Percentiles rank a stretch among this genome's conserved stretches.
Conservation (phyloP, 2,797 vertebrate species). For the Euthynnus affinis region DNA sequence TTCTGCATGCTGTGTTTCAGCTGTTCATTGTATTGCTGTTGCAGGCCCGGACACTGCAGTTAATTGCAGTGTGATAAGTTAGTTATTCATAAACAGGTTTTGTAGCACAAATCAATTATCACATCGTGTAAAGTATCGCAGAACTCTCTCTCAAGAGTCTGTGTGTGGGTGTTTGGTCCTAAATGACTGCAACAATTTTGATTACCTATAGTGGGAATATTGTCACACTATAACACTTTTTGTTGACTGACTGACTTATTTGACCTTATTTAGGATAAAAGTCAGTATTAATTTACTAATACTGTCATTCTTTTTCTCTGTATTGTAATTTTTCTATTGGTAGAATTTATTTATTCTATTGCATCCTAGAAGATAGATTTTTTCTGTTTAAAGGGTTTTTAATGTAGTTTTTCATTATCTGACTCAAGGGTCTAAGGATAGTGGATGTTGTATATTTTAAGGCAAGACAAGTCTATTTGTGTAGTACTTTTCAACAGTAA, state of each 20-base stretch:
- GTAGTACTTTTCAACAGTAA: background rate
- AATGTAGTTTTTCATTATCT: no score
- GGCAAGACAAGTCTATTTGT: background rate
- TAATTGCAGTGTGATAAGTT: slow-evolving; percentile 42
- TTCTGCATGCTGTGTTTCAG: slow-evolving; percentile 50
- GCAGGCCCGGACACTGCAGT: slow-evolving; percentile 24
- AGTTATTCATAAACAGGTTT: slow-evolving; percentile 48
- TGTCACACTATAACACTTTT: no score
- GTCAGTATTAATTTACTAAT: no score
- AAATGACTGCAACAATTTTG: background rate
- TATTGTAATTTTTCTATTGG: background rate
- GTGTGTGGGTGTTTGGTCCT: background rate
- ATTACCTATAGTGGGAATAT: no score
- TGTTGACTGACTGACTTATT: no score
- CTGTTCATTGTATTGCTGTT: slow-evolving; percentile 53
- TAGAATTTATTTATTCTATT: background rate
- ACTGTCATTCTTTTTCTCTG: no score
- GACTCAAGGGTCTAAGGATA: no score
- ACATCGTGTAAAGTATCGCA: slow-evolving; percentile 20
- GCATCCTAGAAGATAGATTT: background rate
- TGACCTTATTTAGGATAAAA: no score
- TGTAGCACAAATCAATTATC: slow-evolving; percentile 21
- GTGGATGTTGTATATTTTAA: background rate
- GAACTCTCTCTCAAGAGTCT: background rate
- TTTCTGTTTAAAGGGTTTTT: background rate